Conservation (phyloP, 2,888 invertebrate species). For the Lepidochrysops patricia region DNA sequence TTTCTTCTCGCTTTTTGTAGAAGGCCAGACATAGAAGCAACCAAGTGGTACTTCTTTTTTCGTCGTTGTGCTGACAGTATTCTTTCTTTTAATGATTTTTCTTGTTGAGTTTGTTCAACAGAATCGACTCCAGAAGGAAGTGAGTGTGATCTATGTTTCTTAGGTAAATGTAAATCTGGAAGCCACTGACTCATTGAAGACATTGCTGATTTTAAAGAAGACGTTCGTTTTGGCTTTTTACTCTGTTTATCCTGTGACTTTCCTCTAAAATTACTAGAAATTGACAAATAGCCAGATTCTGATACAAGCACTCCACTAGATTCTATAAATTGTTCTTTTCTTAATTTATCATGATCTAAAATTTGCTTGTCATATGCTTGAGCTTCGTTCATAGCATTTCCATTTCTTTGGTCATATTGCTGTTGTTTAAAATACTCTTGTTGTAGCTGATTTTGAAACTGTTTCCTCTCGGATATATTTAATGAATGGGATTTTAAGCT, state of each 20-base stretch:
- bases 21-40: slow-evolving; percentile 88
- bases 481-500: slow-evolving; percentile 74
- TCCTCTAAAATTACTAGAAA: slow-evolving; percentile 78
- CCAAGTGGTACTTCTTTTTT: slow-evolving; percentile 86
- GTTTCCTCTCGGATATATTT: slow-evolving; percentile 70
- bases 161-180: slow-evolving; percentile 85
- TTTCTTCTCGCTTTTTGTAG: slow-evolving; percentile 88
- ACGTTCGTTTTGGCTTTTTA: slow-evolving; percentile 81
- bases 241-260: slow-evolving; percentile 69
- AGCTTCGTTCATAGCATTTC: slow-evolving; percentile 53
- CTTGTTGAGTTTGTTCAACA: slow-evolving; percentile 64
- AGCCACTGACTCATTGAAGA: slow-evolving; percentile 86
- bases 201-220: slow-evolving; percentile 86
- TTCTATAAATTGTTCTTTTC: slow-evolving; percentile 62
- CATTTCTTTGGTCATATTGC: slow-evolving; percentile 69
- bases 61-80: slow-evolving; percentile 70
- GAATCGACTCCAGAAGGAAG: slow-evolving; percentile 81
- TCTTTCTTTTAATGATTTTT: slow-evolving; percentile 63
- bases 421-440: slow-evolving; percentile 72
- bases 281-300: slow-evolving; percentile 85
- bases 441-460: slow-evolving; percentile 70
- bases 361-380: slow-evolving; percentile 52
- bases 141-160: slow-evolving; percentile 87
- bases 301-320: slow-evolving; percentile 78
- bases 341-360: slow-evolving; percentile 41